Evolutionary conservation across 2,113 vertebrate genomes (phyloP).

Genomic region (Aegithalos caudatus): DNA sequence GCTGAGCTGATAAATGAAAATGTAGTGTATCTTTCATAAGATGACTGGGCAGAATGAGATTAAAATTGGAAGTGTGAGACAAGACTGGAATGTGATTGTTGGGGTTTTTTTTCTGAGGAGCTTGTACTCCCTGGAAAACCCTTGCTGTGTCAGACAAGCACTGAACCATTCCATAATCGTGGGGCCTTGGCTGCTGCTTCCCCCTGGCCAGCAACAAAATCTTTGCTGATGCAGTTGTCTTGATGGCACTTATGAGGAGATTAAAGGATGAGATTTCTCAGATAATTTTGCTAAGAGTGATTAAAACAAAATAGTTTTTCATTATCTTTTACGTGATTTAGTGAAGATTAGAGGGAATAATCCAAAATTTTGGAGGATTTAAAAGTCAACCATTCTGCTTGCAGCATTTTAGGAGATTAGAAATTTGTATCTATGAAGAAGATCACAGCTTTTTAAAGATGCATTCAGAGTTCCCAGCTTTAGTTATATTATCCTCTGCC

Average conservation of each 20-base stretch:
- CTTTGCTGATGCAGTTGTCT: background rate
- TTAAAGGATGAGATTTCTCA: background rate
- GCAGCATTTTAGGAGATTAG: background rate
- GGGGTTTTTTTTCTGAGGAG: background rate
- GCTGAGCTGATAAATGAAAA: background rate
- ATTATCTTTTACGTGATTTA: background rate
- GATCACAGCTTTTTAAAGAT: background rate
- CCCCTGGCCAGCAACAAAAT: background rate
- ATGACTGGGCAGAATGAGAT: background rate
- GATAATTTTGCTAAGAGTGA: background rate
- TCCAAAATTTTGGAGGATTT: background rate
- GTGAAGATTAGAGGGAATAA: background rate
- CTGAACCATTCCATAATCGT: fast-evolving
- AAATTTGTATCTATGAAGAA: background rate
- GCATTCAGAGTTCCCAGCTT: background rate
- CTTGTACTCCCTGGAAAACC: background rate
- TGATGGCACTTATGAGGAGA: background rate
- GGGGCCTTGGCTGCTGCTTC: background rate
- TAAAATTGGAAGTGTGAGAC: background rate
- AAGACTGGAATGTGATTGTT: background rate
- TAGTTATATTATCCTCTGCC: background rate
- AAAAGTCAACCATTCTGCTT: background rate
- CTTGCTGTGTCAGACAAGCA: background rate
- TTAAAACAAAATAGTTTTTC: background rate
- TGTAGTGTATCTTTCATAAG: background rate